phyloP scores from a whole-genome alignment of 2,888 invertebrate species.

The Drosophila limbata region DNA sequence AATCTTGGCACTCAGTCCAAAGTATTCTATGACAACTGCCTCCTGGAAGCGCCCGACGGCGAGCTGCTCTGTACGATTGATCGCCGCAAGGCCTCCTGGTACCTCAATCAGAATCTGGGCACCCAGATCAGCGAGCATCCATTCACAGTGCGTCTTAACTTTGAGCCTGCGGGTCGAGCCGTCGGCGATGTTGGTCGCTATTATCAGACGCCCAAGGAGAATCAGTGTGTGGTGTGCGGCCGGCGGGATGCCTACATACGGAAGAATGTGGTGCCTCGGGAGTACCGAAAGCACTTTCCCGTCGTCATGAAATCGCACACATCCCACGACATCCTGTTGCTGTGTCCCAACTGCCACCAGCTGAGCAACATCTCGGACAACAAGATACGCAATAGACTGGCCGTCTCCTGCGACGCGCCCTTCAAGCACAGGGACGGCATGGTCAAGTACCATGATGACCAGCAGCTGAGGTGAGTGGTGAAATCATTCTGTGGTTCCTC shows the following conservation, averaged over 20 bases:
- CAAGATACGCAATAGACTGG: conserved; percentile 87
- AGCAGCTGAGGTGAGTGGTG: conserved; percentile 73
- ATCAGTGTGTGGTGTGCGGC: conserved; percentile 93
- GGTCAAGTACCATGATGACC: conserved; percentile 84
- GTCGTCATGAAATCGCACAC: conserved; percentile 92
- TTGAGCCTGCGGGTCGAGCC: conserved; percentile 92
- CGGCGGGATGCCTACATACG: conserved; percentile 88
- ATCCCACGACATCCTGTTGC: conserved; percentile 91
- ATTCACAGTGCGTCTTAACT: conserved; percentile 89
- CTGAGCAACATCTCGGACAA: conserved; percentile 89
- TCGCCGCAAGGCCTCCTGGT: conserved; percentile 90
- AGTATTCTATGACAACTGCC: conserved; percentile 92
- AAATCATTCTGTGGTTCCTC: conserved; percentile 6
- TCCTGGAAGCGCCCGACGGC: conserved; percentile 91
- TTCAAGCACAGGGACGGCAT: conserved; percentile 84
- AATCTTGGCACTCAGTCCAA: conserved; percentile 85
- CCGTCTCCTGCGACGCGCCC: conserved; percentile 88
- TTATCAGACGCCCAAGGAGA: conserved; percentile 90
- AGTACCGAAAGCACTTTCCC: conserved; percentile 92
- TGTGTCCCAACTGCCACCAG: conserved; percentile 91
- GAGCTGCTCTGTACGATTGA: conserved; percentile 91
- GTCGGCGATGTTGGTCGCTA: conserved; percentile 90
- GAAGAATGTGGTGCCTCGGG: conserved; percentile 93
- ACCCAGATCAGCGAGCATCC: conserved; percentile 85
- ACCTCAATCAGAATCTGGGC: conserved; percentile 86